A percentile compares a stretch with the other conserved stretches of the same genome.
Evolutionary conservation across 2,797 vertebrate genomes (phyloP).

Genomic region (Hydrophis major): DNA sequence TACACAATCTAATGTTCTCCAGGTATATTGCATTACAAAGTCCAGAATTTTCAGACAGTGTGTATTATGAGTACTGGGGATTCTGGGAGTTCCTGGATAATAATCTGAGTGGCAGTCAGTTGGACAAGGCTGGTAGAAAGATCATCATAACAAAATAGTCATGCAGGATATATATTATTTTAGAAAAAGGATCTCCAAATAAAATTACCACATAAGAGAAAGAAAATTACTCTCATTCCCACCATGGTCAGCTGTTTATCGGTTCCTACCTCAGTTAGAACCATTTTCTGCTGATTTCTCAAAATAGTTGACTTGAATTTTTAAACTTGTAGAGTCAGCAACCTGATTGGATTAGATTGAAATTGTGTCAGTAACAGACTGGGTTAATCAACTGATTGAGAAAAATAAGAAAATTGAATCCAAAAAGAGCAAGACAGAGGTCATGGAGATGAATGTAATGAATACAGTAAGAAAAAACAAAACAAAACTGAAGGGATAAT

Average conservation of each 20-base stretch:
- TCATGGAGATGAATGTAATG: background rate
- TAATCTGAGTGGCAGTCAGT: background rate
- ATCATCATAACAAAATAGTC: accelerated
- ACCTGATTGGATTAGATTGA: background rate
- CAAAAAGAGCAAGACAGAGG: background rate
- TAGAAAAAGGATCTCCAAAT: background rate
- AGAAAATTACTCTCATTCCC: background rate
- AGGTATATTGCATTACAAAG: background rate
- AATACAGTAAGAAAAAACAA: background rate
- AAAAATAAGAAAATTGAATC: background rate
- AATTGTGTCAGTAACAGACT: background rate
- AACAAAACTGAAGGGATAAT: background rate
- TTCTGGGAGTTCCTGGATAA: background rate
- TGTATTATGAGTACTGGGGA: background rate
- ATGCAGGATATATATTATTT: constrained; percentile 18
- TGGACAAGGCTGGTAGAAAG: background rate
- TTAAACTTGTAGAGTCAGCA: background rate
- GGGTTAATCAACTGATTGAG: background rate
- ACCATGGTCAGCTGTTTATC: background rate
- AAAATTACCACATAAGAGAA: background rate
- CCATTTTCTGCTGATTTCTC: background rate
- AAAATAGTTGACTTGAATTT: constrained; percentile 6
- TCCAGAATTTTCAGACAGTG: background rate
- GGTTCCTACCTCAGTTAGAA: background rate
- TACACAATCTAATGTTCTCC: background rate